Base-by-base conservation (phyloP, 2,888 invertebrate species). In the Dryobotodes eremita region DNA sequence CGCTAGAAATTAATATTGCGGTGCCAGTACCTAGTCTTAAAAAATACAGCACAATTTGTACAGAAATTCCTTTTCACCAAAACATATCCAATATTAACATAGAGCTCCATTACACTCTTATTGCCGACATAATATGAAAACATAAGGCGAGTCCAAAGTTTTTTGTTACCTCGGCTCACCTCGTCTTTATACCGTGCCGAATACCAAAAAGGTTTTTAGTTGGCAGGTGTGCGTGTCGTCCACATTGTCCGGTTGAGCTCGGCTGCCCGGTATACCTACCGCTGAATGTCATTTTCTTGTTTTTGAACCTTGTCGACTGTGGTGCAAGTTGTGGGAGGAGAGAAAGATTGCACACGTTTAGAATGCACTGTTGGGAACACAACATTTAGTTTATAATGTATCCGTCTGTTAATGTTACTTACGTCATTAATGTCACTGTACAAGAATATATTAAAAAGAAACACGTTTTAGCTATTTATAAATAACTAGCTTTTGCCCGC, bases 181-280 rank as follows among this genome's bases (percentile, higher is more conserved):
- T 85, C 79, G 79, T 86, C 82, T 89, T 84, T 86, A 79, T 84
- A 74, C 75, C 64, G 79, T 74, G 76, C 79, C 79, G 88, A 87
- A 91, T 86, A 88, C 76, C 85, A 85, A 90, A 90, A 90, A 87
- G 87, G 86, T 86, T 89, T 88, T 86, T 86, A 82, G 86, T 82
- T 80, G 83, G 85, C 90, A 91, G 90, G 90, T 90, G 90, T 84
- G 89, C 89, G 89, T 89, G 87, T 86, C 80, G 72, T 69, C 84
- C 81, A 78, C 86, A 86, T 87, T 88, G 90, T 90, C 89, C 90
- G 82, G 86, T 78, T 86, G 80, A 86, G 85, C 82, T 87, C 82
- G 80, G 81, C 65, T 66, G 53, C 26, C 69, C 78, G 17, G 53
- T 66, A 17, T 85, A 88, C 82, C 81, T 86, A 88, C 85, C 87